These are phyloP conservation scores for Xerus inauris DNA, from an alignment of 2,113 vertebrate species.

Conservation along the genomic window DNA sequence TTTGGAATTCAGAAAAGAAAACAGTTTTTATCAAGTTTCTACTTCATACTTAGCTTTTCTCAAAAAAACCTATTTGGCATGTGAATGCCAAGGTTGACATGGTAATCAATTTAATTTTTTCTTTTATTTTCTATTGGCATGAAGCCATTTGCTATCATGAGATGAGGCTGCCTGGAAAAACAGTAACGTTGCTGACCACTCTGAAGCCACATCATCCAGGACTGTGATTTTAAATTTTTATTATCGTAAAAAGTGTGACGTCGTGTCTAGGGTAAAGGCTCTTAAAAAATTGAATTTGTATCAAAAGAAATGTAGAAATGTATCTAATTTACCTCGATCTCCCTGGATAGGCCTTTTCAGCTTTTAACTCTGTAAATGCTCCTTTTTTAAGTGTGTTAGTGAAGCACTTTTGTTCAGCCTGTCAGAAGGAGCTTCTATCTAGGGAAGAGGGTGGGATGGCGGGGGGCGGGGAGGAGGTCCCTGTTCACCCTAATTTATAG, in stretches of 20 bases:
- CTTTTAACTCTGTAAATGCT: slow-evolving; percentile 64
- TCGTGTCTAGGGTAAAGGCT: slow-evolving; percentile 66
- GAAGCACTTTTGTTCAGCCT: slow-evolving; percentile 60
- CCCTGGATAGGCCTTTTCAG: slow-evolving; percentile 59
- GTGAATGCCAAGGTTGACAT: neutral
- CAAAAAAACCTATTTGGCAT: slow-evolving; percentile 41
- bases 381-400: slow-evolving; percentile 43
- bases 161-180: slow-evolving; percentile 68
- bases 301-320: slow-evolving; percentile 73
- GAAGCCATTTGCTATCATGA: slow-evolving; percentile 46
- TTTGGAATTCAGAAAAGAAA: slow-evolving; percentile 3
- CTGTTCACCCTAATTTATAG: slow-evolving; percentile 58
- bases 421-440: slow-evolving; percentile 45
- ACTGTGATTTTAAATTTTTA: slow-evolving; percentile 71
- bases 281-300: slow-evolving; percentile 78
- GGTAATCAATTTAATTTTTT: slow-evolving; percentile 59
- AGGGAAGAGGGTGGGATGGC: neutral
- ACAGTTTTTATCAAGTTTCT: neutral
- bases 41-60: slow-evolving; percentile 44
- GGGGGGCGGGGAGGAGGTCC: neutral
- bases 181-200: slow-evolving; percentile 55
- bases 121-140: slow-evolving; percentile 57
- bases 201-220: slow-evolving; percentile 40
- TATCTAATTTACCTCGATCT: slow-evolving; percentile 60
- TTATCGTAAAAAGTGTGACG: slow-evolving; percentile 68